Evolutionary conservation across 2,797 vertebrate genomes (phyloP), one percentile per base, ranked within the genome.

Genomic region (Sardinella longiceps): DNA sequence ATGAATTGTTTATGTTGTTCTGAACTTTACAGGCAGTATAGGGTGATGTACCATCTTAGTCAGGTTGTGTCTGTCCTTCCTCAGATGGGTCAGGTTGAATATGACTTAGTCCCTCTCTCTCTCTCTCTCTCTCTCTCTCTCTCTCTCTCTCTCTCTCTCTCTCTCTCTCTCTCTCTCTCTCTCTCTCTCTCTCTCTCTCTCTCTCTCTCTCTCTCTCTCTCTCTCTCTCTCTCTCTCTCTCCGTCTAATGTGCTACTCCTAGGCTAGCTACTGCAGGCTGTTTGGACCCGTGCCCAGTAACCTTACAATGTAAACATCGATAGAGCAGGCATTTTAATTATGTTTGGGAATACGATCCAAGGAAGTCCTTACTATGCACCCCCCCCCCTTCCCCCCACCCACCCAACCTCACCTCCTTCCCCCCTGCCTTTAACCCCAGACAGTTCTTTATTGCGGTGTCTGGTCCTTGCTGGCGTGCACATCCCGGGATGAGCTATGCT

Each of bases 311-410:
- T 81, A 86, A 86, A 88, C 82, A 88, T 84, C 9, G 86, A 86
- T 87, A 81, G 84, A 70, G 58, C 25, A 82, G 82, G 70, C 46
- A 84, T 85, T 80, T 88, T 88, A 83, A 88, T 88, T 83, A 87
- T 80, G 81, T 87, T 87, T 85, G 84, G 84, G 82, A 85, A 86
- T 82, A 25, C 82, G 84, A 87, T 66, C 39, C 33, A n/a, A 82
- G 58, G 74, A 63, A 45, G 33, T 74, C 33, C 80, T 43, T 50
- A 81, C 56, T 11, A 83, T 46, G 80, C 18, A 25, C 30, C 14
- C 30, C 50, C 37, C 66, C 33, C 66, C 18, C 37, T 43, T 14
- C 30, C 50, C 37, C 66, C 33, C 66, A 6, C 70, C 33, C 33
- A 20, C 18, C 33, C 37, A 5, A 12, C 70, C 6, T 20, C 1